Conservation (phyloP, 2,888 invertebrate species). For the Rugalucina vietnamica region DNA sequence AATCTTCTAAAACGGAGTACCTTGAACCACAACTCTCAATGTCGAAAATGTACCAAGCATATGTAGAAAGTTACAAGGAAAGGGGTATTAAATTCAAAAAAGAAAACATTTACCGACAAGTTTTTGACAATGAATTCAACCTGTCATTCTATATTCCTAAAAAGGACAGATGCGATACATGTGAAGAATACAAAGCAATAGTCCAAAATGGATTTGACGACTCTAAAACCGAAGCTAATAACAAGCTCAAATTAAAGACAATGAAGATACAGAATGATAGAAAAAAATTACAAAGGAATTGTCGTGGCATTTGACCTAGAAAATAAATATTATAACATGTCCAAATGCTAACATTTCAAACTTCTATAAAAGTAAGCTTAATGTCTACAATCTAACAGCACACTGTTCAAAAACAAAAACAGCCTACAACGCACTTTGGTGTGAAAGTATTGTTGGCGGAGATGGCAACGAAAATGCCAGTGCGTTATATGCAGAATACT, state of each 20-base stretch:
- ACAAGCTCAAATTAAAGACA: neutral
- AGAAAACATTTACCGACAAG: conserved; percentile 12
- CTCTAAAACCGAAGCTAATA: neutral
- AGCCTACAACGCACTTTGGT: neutral
- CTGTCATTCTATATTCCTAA: conserved; percentile 18
- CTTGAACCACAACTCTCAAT: conserved; percentile 12
- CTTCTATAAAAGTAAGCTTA: conserved; percentile 15
- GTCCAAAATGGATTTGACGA: neutral
- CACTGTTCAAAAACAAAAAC: conserved; percentile 16
- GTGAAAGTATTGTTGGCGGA: neutral
- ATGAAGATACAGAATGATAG: conserved; percentile 12
- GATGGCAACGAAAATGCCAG: conserved; percentile 26
- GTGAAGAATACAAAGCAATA: neutral
- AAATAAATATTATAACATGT: conserved; percentile 13
- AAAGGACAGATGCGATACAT: conserved; percentile 18
- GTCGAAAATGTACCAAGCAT: conserved; percentile 19
- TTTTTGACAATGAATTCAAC: conserved; percentile 25
- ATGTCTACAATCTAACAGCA: conserved; percentile 20
- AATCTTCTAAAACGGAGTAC: conserved; percentile 15
- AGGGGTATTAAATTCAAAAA: neutral
- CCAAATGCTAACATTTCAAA: conserved; percentile 10
- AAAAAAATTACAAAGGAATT: neutral
- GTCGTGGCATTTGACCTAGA: conserved; percentile 17
- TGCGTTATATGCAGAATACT: conserved; percentile 10
- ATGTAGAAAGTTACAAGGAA: conserved; percentile 11